Percentiles rank a stretch among this genome's conserved stretches.
These are phyloP conservation scores for Limnothrissa miodon DNA, from an alignment of 2,113 vertebrate genomes.

Conservation along the genomic window DNA sequence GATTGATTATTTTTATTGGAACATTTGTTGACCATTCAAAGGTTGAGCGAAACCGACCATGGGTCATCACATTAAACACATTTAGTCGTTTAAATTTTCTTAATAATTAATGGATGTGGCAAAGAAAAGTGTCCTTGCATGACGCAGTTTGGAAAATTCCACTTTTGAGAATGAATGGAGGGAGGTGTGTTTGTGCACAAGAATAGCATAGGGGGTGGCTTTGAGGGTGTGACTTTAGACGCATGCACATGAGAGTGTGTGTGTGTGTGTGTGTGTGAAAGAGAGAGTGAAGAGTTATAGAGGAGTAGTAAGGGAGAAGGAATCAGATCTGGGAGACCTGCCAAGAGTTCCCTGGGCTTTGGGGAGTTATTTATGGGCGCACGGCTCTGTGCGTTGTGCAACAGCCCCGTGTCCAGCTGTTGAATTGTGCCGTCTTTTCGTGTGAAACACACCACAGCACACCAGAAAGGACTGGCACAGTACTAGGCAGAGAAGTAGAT, in stretches of 20 bases:
- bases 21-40: background rate
- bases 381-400: constrained; percentile 24
- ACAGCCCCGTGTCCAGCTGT: background rate
- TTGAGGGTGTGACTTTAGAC: background rate
- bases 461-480: background rate
- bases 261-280: background rate
- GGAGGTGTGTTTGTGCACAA: background rate
- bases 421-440: constrained; percentile 39
- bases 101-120: too few relatives aligned
- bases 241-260: background rate
- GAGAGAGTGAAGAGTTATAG: background rate
- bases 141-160: background rate
- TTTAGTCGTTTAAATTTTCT: background rate
- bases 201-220: background rate
- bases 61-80: background rate
- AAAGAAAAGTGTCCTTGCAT: background rate
- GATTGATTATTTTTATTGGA: too few relatives aligned
- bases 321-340: background rate
- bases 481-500: background rate
- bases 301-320: background rate
- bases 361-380: constrained; percentile 30
- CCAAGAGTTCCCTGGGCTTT: constrained; percentile 17
- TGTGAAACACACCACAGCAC: constrained; percentile 22
- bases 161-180: background rate
- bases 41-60: background rate